Percentiles rank a stretch among this genome's conserved stretches.
Conservation (phyloP, 2,113 vertebrate species). For the Brevimyrus niger region DNA sequence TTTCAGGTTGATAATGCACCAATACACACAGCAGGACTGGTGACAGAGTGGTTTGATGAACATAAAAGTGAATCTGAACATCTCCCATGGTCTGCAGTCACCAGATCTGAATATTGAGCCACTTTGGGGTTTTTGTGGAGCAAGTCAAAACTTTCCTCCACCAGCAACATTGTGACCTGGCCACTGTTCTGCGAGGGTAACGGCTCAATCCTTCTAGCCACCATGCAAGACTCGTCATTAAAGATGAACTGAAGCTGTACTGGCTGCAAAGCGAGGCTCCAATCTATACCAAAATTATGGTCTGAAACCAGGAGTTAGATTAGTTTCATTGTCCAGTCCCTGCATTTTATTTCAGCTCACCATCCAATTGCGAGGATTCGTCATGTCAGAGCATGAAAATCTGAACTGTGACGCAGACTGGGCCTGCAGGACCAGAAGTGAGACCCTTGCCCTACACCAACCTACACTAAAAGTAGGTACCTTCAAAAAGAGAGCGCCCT, state of each 20-base stretch:
- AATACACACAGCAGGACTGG: too few species aligned
- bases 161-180: background rate
- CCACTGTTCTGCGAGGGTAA: background rate
- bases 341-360: background rate
- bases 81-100: too few species aligned
- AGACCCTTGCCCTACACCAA: background rate
- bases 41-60: too few species aligned
- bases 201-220: background rate
- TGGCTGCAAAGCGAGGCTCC: background rate
- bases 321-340: background rate
- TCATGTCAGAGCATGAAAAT: background rate
- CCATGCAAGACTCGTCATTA: background rate
- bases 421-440: background rate
- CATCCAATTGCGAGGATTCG: background rate
- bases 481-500: slow-evolving; percentile 67
- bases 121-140: background rate
- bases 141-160: background rate
- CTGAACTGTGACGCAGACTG: background rate
- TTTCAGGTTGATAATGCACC: too few species aligned
- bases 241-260: background rate
- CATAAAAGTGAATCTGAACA: too few species aligned
- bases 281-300: background rate
- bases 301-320: background rate
- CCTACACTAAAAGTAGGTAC: slow-evolving; percentile 24
- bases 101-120: background rate